Percentiles rank a stretch among this genome's conserved stretches.
phyloP scores from a whole-genome alignment of 2,888 invertebrate genomes.

The Ctenicera cuprea region DNA sequence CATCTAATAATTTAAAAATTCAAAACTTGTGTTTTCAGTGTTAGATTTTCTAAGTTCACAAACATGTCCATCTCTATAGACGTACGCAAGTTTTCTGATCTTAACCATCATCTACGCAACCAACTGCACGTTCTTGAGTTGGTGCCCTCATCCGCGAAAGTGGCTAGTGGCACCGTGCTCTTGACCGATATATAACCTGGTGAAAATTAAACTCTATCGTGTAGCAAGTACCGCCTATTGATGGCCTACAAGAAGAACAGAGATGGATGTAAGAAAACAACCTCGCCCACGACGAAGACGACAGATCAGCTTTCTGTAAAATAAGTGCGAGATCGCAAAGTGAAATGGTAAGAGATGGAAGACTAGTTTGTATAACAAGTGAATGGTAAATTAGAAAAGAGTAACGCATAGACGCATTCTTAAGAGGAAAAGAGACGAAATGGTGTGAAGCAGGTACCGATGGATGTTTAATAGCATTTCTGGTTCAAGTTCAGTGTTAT shows the following conservation, averaged over 20 bases:
- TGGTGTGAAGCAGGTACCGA: conserved; percentile 42
- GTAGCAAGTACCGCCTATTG: conserved; percentile 48
- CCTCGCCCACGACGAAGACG: conserved; percentile 1
- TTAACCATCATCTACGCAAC: neutral
- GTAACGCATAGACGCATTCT: neutral
- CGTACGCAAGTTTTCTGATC: neutral
- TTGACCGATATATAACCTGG: conserved; percentile 50
- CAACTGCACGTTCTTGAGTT: neutral
- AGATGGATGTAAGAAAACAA: conserved; percentile 19
- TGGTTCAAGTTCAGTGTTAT: conserved; percentile 55
- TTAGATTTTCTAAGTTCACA: too few relatives aligned
- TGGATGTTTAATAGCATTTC: conserved; percentile 39
- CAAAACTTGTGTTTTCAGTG: too few relatives aligned
- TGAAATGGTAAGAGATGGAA: conserved; percentile 48
- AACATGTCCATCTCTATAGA: too few relatives aligned
- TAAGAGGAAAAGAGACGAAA: neutral
- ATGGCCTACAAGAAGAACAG: conserved; percentile 45
- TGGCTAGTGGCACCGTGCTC: conserved; percentile 47
- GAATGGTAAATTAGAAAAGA: conserved; percentile 22
- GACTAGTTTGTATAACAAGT: conserved; percentile 34
- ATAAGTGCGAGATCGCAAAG: neutral
- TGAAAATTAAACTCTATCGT: conserved; percentile 44
- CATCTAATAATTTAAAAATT: too few relatives aligned
- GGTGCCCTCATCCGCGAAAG: conserved; percentile 43
- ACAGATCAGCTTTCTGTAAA: conserved; percentile 20